Conservation (phyloP, 2,113 vertebrate genomes). For the Festucalex cinctus region DNA sequence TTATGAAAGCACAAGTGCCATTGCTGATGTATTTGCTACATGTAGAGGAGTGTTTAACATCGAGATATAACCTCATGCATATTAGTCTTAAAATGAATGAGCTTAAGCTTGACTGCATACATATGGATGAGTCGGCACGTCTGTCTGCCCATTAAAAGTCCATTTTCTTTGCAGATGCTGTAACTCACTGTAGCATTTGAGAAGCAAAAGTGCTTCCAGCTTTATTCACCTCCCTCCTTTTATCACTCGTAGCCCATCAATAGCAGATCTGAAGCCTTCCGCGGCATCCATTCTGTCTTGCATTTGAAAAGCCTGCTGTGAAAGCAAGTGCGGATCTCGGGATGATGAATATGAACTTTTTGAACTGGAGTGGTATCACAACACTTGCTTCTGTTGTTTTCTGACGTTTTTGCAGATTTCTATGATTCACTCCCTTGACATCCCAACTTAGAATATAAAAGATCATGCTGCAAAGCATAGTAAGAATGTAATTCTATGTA, state of each 20-base stretch:
- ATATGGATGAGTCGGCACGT: conserved; percentile 31
- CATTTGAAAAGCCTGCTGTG: conserved; percentile 10
- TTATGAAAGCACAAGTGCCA: conserved; percentile 59
- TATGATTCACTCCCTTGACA: not conserved
- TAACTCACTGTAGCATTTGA: conserved; percentile 17
- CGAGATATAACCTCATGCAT: conserved; percentile 5
- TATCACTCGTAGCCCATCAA: conserved; percentile 16
- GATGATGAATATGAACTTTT: conserved; percentile 30
- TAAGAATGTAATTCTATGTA: not conserved
- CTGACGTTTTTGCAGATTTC: not conserved
- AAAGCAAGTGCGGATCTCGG: conserved; percentile 6
- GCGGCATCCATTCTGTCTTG: conserved; percentile 5
- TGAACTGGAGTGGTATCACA: conserved; percentile 18
- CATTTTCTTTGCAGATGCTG: conserved; percentile 32
- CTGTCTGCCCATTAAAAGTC: conserved; percentile 36
- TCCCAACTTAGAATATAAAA: not conserved
- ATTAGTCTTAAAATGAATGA: not conserved
- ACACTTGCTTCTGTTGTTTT: not conserved
- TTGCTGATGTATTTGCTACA: conserved; percentile 16
- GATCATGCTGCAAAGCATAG: too few species aligned
- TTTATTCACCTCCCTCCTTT: conserved; percentile 13
- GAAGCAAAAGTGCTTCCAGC: not conserved
- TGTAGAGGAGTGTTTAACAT: conserved; percentile 16
- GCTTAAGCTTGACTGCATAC: not conserved
- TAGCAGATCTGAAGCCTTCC: conserved; percentile 33